A percentile compares a stretch with the other conserved stretches of the same genome.
Conservation (phyloP, 2,797 vertebrate species). For the Crenuchus spilurus region DNA sequence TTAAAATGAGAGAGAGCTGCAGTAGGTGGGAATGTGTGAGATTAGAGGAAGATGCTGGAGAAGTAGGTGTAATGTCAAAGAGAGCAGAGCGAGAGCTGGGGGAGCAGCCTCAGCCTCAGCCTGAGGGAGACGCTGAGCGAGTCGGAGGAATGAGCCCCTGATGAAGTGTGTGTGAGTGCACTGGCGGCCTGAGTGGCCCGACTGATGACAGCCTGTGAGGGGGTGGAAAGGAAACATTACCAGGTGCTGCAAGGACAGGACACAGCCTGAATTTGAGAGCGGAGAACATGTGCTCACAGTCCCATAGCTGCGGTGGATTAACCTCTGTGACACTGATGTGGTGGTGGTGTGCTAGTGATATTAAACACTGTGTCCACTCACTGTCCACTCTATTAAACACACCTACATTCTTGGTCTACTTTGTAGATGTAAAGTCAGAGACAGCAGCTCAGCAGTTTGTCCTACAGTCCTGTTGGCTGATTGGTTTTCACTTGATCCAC, state of each 20-base stretch:
- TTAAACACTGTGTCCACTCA: no score
- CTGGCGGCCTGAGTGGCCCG: constrained; percentile 26
- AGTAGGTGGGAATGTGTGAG: constrained; percentile 9
- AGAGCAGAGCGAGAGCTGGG: constrained; percentile 1
- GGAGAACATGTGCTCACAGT: constrained; percentile 24
- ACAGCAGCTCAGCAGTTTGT: no score
- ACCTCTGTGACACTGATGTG: no score
- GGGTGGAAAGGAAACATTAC: constrained; percentile 19
- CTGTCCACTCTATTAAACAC: no score
- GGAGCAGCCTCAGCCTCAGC: neutral
- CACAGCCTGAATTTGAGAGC: no score
- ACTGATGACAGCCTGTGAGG: constrained; percentile 41
- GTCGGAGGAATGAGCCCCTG: constrained; percentile 34
- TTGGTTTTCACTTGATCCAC: no score
- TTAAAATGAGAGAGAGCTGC: neutral
- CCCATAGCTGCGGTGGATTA: no score
- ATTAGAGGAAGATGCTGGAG: constrained; percentile 2
- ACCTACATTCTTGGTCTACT: no score
- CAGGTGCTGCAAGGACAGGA: constrained; percentile 23
- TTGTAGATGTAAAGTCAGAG: no score
- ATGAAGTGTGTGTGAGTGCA: constrained; percentile 17
- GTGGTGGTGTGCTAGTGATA: no score
- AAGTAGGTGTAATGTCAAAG: constrained; percentile 10
- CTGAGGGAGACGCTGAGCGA: constrained; percentile 16
- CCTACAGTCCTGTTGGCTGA: no score